Evolutionary conservation across 2,113 vertebrate species (phyloP).

Genomic region (Nothocercus nigrocapillus): DNA sequence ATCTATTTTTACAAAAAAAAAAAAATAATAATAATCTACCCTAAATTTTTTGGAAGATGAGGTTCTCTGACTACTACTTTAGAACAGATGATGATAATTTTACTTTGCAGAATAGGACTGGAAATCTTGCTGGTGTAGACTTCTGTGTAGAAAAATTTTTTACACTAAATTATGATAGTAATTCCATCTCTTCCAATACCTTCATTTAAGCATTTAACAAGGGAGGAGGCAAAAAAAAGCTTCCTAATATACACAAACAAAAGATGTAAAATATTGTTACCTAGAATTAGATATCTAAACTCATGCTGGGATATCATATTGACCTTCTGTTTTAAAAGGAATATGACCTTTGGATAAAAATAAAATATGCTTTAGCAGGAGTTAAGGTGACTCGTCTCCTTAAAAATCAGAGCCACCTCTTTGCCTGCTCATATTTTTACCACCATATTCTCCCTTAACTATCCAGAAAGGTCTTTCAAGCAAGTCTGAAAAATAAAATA

Average conservation of each 20-base stretch:
- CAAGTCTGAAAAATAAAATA: not conserved
- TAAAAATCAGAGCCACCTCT: not conserved
- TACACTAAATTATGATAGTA: not conserved
- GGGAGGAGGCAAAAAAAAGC: not conserved
- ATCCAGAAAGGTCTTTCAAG: not conserved
- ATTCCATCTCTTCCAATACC: not conserved
- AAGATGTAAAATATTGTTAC: not conserved
- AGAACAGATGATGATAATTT: not conserved
- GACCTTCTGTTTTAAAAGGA: not conserved
- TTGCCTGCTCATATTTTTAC: not conserved
- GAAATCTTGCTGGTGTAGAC: not conserved
- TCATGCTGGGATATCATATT: not conserved
- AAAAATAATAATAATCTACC: not conserved
- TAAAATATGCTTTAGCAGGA: not conserved
- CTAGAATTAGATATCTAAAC: not conserved
- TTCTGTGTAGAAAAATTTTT: not conserved
- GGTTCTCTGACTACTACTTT: not conserved
- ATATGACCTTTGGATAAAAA: not conserved
- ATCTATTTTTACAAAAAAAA: not conserved
- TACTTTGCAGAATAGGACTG: not conserved
- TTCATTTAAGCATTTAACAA: slow-evolving; percentile 12
- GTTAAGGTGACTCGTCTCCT: not conserved
- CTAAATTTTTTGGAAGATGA: not conserved
- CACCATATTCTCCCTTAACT: not conserved
- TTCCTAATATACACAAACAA: not conserved